A percentile compares a stretch with the other conserved stretches of the same genome.
These are phyloP conservation scores for Melanophora roralis DNA, from an alignment of 2,888 invertebrate species.

Conservation along the genomic window DNA sequence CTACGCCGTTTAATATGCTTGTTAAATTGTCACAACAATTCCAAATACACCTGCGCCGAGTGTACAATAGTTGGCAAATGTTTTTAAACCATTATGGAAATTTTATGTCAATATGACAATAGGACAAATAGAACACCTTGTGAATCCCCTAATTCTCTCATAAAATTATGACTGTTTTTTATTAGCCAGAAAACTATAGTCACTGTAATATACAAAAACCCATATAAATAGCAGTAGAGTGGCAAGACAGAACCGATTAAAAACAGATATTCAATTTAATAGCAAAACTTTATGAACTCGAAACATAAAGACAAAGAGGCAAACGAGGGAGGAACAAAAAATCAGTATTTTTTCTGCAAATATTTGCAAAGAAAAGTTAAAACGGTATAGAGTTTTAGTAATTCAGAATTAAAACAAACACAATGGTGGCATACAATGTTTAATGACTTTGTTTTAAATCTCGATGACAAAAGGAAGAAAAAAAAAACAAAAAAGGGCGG, in stretches of 20 bases:
- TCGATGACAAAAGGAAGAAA: not conserved
- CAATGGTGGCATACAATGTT: not conserved
- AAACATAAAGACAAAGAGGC: slow-evolving; percentile 85
- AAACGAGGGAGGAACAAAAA: slow-evolving; percentile 78
- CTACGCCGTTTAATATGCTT: no score
- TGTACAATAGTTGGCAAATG: no score
- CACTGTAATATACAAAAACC: no score
- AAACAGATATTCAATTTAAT: slow-evolving; percentile 50
- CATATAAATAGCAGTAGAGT: not conserved
- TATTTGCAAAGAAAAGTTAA: slow-evolving; percentile 17
- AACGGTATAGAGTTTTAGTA: slow-evolving; percentile 15
- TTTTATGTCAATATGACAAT: no score
- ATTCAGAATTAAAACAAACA: slow-evolving; percentile 12
- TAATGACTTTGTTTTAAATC: not conserved
- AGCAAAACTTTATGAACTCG: slow-evolving; percentile 84
- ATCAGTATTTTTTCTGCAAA: not conserved
- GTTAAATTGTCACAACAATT: no score
- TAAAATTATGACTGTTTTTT: slow-evolving; percentile 24
- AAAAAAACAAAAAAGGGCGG: not conserved
- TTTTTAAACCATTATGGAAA: no score
- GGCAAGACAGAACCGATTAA: slow-evolving; percentile 53
- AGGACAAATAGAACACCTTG: no score
- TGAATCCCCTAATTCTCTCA: no score
- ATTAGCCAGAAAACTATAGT: slow-evolving; percentile 47
- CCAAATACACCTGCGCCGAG: no score